phyloP scores from a whole-genome alignment of 1,140 invertebrate genomes.

The Trinorchestia longiramus region DNA sequence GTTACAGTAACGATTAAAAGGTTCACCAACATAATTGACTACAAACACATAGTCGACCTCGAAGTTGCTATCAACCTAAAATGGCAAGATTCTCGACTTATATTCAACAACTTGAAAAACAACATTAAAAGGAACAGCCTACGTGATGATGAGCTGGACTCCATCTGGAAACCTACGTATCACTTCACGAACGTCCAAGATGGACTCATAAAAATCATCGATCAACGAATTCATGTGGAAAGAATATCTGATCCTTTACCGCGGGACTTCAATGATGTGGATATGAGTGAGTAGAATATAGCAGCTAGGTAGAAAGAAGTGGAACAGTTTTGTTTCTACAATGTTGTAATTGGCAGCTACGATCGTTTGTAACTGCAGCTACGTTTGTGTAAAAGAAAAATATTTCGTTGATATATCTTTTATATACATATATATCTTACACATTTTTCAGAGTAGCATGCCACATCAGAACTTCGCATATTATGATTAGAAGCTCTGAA shows the following conservation, averaged over 20 bases:
- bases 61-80: slow-evolving; percentile 58
- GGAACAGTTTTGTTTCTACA: background rate
- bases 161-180: slow-evolving; percentile 57
- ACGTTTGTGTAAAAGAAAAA: background rate
- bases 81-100: slow-evolving; percentile 60
- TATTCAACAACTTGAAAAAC: slow-evolving; percentile 60
- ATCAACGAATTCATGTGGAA: slow-evolving; percentile 54
- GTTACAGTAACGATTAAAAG: slow-evolving; percentile 58
- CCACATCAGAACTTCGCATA: too few species aligned
- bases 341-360: background rate
- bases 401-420: background rate
- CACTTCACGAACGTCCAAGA: slow-evolving; percentile 63
- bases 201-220: slow-evolving; percentile 60
- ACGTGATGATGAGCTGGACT: slow-evolving; percentile 30
- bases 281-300: slow-evolving; percentile 58
- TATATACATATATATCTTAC: background rate
- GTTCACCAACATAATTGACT: slow-evolving; percentile 62
- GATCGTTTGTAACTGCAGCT: background rate
- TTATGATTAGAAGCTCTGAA: background rate
- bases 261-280: slow-evolving; percentile 60
- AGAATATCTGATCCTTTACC: slow-evolving; percentile 39
- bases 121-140: slow-evolving; percentile 62
- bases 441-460: background rate
- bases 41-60: slow-evolving; percentile 58
- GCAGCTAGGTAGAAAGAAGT: background rate